These are phyloP conservation scores for Scaptomyza pallida DNA, from an alignment of 1,140 invertebrate species.

Conservation along the genomic window DNA sequence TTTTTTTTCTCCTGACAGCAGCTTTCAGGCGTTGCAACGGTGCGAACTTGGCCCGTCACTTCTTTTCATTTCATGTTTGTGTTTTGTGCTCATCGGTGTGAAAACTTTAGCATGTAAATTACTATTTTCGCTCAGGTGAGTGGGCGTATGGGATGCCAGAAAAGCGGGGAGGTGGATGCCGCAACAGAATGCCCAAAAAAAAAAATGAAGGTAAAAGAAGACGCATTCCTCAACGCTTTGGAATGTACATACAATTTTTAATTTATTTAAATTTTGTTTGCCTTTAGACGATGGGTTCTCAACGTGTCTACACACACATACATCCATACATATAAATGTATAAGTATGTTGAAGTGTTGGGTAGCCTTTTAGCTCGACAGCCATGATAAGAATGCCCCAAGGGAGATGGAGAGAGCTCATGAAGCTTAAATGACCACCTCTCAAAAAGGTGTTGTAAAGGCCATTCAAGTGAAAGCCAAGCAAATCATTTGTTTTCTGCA, in stretches of 20 bases:
- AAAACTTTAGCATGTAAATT: constrained; percentile 64
- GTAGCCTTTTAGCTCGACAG: background rate
- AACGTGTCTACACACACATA: constrained; percentile 18
- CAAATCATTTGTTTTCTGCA: background rate
- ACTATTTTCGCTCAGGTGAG: constrained; percentile 47
- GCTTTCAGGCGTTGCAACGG: constrained; percentile 22
- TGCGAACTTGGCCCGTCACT: constrained; percentile 30
- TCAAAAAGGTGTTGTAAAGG: background rate
- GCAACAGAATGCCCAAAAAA: background rate
- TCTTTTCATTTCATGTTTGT: constrained; percentile 40
- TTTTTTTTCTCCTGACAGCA: constrained; percentile 41
- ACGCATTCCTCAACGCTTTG: background rate
- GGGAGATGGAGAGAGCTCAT: background rate
- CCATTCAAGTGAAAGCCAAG: background rate
- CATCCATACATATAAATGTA: no score
- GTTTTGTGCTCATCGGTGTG: constrained; percentile 56
- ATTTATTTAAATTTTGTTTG: constrained; percentile 37
- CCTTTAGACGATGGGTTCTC: background rate
- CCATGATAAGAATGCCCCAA: constrained; percentile 13
- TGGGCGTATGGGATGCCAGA: background rate
- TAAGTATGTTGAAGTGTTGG: background rate
- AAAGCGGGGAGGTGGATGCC: background rate
- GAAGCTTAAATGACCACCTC: constrained; percentile 6
- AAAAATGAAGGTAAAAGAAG: constrained; percentile 11
- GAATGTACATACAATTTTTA: constrained; percentile 25